phyloP scores from a whole-genome alignment of 2,113 vertebrate genomes.

The Herpetotheres cachinnans region DNA sequence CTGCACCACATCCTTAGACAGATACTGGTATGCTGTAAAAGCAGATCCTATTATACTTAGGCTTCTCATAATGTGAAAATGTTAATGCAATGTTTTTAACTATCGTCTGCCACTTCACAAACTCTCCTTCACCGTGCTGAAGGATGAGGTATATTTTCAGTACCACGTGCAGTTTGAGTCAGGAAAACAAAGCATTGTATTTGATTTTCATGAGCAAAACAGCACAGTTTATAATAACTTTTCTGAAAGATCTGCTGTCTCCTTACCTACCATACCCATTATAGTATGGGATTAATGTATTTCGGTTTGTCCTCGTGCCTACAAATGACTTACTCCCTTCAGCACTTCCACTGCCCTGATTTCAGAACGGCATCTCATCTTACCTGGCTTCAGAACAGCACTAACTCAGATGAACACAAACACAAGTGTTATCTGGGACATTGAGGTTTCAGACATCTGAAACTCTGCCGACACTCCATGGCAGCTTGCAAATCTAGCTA shows the following conservation, averaged over 20 bases:
- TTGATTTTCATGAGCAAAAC: not conserved
- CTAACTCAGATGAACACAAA: not conserved
- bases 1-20: not conserved
- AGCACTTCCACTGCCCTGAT: not conserved
- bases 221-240: not conserved
- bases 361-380: not conserved
- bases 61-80: not conserved
- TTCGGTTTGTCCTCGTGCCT: not conserved
- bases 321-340: not conserved
- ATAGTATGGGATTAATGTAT: not conserved
- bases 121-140: not conserved
- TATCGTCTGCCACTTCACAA: not conserved
- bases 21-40: not conserved
- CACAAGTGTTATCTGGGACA: not conserved
- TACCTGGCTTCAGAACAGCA: not conserved
- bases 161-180: accelerated
- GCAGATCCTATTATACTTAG: not conserved
- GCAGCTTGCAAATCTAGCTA: not conserved
- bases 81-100: not conserved
- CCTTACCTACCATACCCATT: not conserved
- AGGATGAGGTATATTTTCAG: not conserved
- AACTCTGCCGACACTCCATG: not conserved
- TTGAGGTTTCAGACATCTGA: not conserved
- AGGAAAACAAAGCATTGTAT: not conserved
- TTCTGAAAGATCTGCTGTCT: not conserved